Conservation (phyloP, 2,888 invertebrate genomes). For the Alsophila aescularia region DNA sequence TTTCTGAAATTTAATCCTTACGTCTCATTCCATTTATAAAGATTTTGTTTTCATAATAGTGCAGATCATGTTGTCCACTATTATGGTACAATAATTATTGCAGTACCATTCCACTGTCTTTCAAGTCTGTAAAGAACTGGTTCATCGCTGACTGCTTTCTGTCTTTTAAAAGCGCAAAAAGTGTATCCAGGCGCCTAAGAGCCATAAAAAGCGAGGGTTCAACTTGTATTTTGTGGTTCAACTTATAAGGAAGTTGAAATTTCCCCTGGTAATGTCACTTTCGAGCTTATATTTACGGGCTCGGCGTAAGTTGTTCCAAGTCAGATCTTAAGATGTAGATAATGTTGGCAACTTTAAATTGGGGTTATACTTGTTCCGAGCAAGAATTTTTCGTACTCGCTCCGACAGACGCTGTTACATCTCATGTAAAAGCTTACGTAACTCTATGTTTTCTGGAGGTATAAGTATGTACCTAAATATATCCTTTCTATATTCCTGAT, state of each 20-base stretch:
- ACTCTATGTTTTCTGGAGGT: too few relatives aligned
- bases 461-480: too few relatives aligned
- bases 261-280: slow-evolving; percentile 64
- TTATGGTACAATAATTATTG: too few relatives aligned
- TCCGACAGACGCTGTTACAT: too few relatives aligned
- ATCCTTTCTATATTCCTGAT: too few relatives aligned
- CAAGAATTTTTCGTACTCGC: slow-evolving; percentile 22
- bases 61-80: too few relatives aligned
- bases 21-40: too few relatives aligned
- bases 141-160: neutral
- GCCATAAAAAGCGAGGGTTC: slow-evolving; percentile 63
- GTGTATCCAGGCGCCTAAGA: slow-evolving; percentile 7
- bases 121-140: too few relatives aligned
- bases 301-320: slow-evolving; percentile 47
- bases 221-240: slow-evolving; percentile 61
- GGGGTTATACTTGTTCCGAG: slow-evolving; percentile 26
- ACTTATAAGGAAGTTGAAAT: slow-evolving; percentile 63
- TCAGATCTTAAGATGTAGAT: slow-evolving; percentile 55
- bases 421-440: too few relatives aligned
- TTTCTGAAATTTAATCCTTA: too few relatives aligned
- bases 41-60: too few relatives aligned
- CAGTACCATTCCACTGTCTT: too few relatives aligned
- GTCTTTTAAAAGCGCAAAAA: neutral
- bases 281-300: slow-evolving; percentile 51
- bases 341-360: slow-evolving; percentile 48